phyloP scores from a whole-genome alignment of 2,113 vertebrate genomes.

The Gobio gobio region DNA sequence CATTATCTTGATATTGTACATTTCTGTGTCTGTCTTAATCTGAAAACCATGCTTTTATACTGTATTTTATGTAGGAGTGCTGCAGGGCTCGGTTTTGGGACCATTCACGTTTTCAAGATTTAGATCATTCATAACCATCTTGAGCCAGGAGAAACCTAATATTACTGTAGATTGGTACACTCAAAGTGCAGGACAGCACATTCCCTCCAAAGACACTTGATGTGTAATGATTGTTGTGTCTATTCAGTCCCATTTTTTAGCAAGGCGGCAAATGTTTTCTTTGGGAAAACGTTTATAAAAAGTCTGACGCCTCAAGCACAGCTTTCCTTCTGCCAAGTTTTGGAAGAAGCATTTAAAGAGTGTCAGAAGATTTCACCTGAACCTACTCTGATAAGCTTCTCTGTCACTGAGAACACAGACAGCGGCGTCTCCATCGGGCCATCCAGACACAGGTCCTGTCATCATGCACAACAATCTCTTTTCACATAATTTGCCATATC shows the following conservation, averaged over 20 bases:
- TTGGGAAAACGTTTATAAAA: conserved; percentile 1
- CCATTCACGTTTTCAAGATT: not conserved
- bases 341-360: not conserved
- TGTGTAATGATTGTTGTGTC: not conserved
- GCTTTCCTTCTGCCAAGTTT: not conserved
- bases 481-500: conserved; percentile 31
- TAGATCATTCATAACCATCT: not conserved
- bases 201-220: not conserved
- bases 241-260: not conserved
- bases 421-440: not conserved
- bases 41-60: not conserved
- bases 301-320: conserved; percentile 18
- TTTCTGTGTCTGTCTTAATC: not conserved
- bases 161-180: not conserved
- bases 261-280: not conserved
- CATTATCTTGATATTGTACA: not conserved
- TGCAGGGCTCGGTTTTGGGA: not conserved
- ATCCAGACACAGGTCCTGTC: conserved; percentile 36
- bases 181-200: not conserved
- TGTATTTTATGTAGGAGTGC: not conserved
- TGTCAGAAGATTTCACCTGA: conserved; percentile 7
- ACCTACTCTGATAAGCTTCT: conserved; percentile 27
- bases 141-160: not conserved
- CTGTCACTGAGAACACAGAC: conserved; percentile 6
- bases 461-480: conserved; percentile 42